Conservation (phyloP, 1,140 invertebrate species). For the Nylanderia fulva region DNA sequence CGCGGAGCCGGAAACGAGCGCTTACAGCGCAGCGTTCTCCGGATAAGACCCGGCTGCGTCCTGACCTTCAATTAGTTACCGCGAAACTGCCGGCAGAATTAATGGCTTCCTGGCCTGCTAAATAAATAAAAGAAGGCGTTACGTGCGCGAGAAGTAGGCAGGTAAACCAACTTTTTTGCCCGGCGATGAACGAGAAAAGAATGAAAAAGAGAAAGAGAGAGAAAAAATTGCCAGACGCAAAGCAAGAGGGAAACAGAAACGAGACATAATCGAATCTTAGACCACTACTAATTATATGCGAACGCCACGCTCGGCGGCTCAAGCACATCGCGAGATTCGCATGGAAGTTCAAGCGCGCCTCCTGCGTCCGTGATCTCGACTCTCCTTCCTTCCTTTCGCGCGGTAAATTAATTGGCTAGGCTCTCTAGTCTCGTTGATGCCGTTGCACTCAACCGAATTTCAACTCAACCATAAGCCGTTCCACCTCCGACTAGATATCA, state of each 20-base stretch:
- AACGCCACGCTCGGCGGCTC: conserved; percentile 74
- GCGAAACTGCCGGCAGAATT: conserved; percentile 76
- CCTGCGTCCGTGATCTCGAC: conserved; percentile 56
- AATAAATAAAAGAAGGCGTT: conserved; percentile 82
- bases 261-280: conserved; percentile 69
- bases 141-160: conserved; percentile 60
- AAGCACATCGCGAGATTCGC: conserved; percentile 74
- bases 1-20: conserved; percentile 78
- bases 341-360: conserved; percentile 74
- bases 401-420: conserved; percentile 71
- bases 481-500: conserved; percentile 28
- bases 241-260: conserved; percentile 7
- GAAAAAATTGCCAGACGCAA: neutral
- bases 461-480: conserved; percentile 48
- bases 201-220: neutral
- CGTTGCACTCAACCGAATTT: conserved; percentile 68
- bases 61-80: conserved; percentile 84
- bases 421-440: conserved; percentile 32
- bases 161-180: conserved; percentile 49
- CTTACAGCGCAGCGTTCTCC: conserved; percentile 75
- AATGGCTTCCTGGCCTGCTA: conserved; percentile 82
- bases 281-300: conserved; percentile 73
- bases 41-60: conserved; percentile 73
- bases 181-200: neutral
- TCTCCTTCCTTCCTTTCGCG: conserved; percentile 69